phyloP scores from a whole-genome alignment of 2,888 invertebrate genomes.

The Eupsilia transversa region DNA sequence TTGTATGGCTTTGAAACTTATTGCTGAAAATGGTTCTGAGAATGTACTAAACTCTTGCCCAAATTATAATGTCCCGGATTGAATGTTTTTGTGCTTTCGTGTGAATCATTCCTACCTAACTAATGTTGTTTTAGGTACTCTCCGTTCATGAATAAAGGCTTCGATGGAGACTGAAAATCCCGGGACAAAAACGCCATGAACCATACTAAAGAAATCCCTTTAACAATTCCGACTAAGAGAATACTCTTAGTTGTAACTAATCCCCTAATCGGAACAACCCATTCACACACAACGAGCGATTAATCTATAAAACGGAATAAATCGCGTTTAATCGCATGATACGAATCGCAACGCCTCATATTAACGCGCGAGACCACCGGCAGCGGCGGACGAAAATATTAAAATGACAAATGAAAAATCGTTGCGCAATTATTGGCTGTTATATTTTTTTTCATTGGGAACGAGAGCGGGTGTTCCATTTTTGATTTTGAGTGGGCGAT shows the following conservation, averaged over 20 bases:
- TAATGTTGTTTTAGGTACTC: neutral
- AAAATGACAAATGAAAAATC: conserved; percentile 63
- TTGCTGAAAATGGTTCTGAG: neutral
- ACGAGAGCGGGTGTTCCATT: conserved; percentile 27
- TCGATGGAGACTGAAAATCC: too few species aligned
- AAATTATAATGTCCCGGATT: neutral
- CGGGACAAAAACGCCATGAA: neutral
- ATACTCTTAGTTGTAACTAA: neutral
- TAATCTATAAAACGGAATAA: conserved; percentile 61
- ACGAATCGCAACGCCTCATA: conserved; percentile 59
- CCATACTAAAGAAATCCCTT: neutral
- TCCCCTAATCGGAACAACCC: conserved; percentile 42
- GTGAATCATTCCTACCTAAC: neutral
- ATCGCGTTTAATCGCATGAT: conserved; percentile 61
- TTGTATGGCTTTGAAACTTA: neutral
- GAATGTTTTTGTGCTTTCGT: neutral
- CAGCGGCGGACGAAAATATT: conserved; percentile 38
- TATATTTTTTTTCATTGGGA: conserved; percentile 38
- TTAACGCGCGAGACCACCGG: conserved; percentile 61
- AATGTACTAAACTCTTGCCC: neutral
- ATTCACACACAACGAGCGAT: conserved; percentile 42
- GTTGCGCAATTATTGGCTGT: conserved; percentile 35
- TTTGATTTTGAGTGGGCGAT: conserved; percentile 34
- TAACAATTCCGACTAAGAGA: too few species aligned
- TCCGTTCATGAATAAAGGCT: neutral